Evolutionary conservation across 1,140 invertebrate species (phyloP).

Genomic region (Camponotus vicinus): DNA sequence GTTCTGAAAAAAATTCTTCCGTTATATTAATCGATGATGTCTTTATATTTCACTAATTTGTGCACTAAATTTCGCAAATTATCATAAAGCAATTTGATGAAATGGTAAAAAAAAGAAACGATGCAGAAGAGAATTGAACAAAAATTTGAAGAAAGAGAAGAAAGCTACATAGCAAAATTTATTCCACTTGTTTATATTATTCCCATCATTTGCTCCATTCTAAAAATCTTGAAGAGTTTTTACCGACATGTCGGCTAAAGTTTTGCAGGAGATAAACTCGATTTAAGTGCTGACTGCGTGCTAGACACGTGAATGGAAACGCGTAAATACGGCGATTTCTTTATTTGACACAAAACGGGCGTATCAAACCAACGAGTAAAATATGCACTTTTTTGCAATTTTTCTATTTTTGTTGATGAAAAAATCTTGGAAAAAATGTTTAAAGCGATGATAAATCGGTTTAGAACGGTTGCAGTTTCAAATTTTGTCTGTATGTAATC

Average conservation of each 20-base stretch:
- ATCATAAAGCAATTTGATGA: slow-evolving; percentile 9
- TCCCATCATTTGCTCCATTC: neutral
- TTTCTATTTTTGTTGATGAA: neutral
- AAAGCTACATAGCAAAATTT: slow-evolving; percentile 12
- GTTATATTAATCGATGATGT: neutral
- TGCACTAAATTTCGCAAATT: slow-evolving; percentile 25
- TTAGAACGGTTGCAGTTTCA: neutral
- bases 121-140: slow-evolving; percentile 16
- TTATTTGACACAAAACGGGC: neutral
- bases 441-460: neutral
- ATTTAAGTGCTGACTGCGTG: slow-evolving; percentile 20
- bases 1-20: neutral
- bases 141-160: neutral
- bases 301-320: neutral
- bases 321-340: slow-evolving; percentile 26
- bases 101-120: neutral
- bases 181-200: slow-evolving; percentile 1
- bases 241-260: slow-evolving; percentile 37
- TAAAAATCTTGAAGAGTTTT: slow-evolving; percentile 36
- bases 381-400: neutral
- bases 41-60: neutral
- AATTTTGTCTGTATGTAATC: neutral
- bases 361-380: neutral
- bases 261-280: slow-evolving; percentile 16
- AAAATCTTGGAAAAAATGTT: neutral